phyloP scores from a whole-genome alignment of 2,113 vertebrate genomes.

The Triplophysa rosa region DNA sequence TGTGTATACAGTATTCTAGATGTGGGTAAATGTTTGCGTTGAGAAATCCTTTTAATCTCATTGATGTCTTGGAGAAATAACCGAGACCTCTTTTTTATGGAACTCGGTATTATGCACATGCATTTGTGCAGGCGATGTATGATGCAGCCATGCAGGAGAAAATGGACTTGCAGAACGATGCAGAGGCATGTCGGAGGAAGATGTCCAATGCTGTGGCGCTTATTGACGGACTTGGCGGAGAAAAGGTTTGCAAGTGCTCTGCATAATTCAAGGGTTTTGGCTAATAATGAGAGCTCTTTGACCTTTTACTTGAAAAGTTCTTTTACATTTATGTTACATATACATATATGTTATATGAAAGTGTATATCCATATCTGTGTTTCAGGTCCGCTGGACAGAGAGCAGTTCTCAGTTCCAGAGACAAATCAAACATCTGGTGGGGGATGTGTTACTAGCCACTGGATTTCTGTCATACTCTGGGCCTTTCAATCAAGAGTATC shows the following conservation, averaged over 20 bases:
- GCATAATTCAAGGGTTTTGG: no score
- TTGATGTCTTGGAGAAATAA: no score
- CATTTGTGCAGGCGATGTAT: constrained; percentile 70
- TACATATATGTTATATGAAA: no score
- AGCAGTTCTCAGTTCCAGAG: constrained; percentile 79
- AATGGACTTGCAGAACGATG: constrained; percentile 77
- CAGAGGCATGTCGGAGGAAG: constrained; percentile 76
- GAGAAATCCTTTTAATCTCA: no score
- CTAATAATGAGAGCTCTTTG: no score
- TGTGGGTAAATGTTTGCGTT: no score
- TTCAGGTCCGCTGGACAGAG: constrained; percentile 81
- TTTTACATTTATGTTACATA: no score
- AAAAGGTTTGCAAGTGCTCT: constrained; percentile 72
- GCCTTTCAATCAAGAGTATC: constrained; percentile 86
- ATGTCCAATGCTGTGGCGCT: constrained; percentile 81
- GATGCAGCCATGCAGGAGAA: constrained; percentile 80
- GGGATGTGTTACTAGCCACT: constrained; percentile 80
- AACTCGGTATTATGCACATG: not conserved
- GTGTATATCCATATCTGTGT: not conserved
- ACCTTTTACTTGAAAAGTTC: no score
- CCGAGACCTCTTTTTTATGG: no score
- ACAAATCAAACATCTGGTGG: constrained; percentile 77
- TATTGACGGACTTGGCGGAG: constrained; percentile 79
- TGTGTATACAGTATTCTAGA: no score
- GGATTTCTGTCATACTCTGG: constrained; percentile 85